Evolutionary conservation across 1,140 invertebrate species (phyloP).

Genomic region (Plutomurus gul): DNA sequence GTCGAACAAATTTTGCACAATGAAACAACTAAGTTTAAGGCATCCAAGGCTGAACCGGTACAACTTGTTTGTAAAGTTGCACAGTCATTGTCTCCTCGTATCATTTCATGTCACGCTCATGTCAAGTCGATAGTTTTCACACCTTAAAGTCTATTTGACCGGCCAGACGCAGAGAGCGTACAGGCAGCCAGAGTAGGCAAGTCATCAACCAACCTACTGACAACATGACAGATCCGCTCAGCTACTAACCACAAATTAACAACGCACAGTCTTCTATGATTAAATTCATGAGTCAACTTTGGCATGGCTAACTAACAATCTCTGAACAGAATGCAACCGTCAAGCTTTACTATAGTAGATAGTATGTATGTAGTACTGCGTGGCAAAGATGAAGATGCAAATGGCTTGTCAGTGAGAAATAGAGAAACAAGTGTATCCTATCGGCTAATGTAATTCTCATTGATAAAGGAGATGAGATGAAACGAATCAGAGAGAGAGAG

Average conservation of each 20-base stretch:
- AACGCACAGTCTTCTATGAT: constrained; percentile 9
- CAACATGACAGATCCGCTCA: constrained; percentile 24
- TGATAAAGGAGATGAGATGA: not conserved
- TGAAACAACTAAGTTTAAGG: not conserved
- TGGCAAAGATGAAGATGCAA: constrained; percentile 16
- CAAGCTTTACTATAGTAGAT: no score
- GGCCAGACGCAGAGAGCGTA: no score
- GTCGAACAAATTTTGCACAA: constrained; percentile 39
- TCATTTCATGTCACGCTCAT: constrained; percentile 46
- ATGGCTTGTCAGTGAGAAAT: constrained; percentile 5
- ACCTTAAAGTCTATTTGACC: constrained; percentile 31
- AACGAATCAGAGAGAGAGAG: not conserved
- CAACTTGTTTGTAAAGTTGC: constrained; percentile 31
- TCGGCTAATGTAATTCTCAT: not conserved
- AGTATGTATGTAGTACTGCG: not conserved
- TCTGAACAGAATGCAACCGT: no score
- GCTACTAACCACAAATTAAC: constrained; percentile 28
- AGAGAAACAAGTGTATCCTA: not conserved
- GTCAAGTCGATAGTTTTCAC: constrained; percentile 38
- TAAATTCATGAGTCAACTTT: constrained; percentile 15
- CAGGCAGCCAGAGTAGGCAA: not conserved
- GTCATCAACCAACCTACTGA: constrained; percentile 27
- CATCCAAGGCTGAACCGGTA: constrained; percentile 29
- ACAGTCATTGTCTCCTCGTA: constrained; percentile 25
- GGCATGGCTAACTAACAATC: no score